Base-by-base conservation (phyloP, 2,797 vertebrate genomes). In the Leucoraja ocellata region DNA sequence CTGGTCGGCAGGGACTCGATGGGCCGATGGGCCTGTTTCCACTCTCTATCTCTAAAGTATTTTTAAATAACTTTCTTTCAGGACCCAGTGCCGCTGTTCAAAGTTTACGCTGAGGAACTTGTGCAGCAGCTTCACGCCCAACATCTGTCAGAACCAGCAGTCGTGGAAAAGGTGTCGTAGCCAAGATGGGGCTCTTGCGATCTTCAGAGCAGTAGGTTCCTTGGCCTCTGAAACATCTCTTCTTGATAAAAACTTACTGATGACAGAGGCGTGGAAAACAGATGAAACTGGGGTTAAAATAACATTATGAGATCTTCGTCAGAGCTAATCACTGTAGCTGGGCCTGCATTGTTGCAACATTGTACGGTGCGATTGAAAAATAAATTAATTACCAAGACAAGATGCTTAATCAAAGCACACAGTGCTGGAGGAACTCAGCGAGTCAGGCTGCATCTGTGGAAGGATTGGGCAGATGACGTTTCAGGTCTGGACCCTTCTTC, bases 11-110 rank as follows among this genome's bases (percentile, higher is more conserved):
- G 32, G 32, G 32, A 32, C n/a, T 32, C 32, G 32, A 0, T 68
- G 65, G 65, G 65, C 65, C 16, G 65, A 68, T 1, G 9, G 6
- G 65, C 65, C n/a, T 16, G 16, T 68, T 68, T 68, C 16, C 16
- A 68, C 16, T 0, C 65, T 46, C 65, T 68, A 68, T 68, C 9
- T 68, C 65, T 68, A 10, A 68, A 10, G 65, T 32, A 16, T 94
- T 93, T 63, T 90, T 92, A 58, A 16, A 10, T 88, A 16, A 32
- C 63, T 95, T 86, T 94, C n/a, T 94, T 94, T 79, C 94, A 99
- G 99, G 98, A 98, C 93, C 98, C 98, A 0, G 95, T 97, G 16
- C 98, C 99, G 0, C 95, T 97, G 74, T 98, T 99, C 94, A 97
- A 97, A 94, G 96, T 94, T 93, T 98, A 94, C 10, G 95, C 97